phyloP scores from a whole-genome alignment of 2,797 vertebrate genomes.

The Vipera ursinii region DNA sequence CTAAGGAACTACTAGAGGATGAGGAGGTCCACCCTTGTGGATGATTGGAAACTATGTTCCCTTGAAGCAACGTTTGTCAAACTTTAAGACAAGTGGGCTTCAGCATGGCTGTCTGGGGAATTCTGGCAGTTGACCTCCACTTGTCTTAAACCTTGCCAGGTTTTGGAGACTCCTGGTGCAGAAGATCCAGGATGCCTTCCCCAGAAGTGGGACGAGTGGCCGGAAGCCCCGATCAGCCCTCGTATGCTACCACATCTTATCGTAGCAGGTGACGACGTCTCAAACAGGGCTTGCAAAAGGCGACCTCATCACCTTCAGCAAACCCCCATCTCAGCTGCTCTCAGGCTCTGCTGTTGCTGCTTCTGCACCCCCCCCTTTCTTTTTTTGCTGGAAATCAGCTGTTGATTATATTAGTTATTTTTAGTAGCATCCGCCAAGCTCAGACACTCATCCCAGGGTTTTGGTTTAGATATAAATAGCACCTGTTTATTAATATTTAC shows the following conservation, averaged over 20 bases:
- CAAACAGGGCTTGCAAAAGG: not conserved
- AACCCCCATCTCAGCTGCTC: not conserved
- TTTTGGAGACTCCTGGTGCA: not conserved
- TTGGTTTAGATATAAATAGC: conserved; percentile 56
- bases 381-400: conserved; percentile 31
- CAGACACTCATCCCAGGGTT: conserved; percentile 33
- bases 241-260: not conserved
- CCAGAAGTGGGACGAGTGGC: not conserved
- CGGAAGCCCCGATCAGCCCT: not conserved
- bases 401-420: conserved; percentile 60
- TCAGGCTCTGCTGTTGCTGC: too few species aligned
- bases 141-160: not conserved
- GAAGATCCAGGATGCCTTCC: not conserved
- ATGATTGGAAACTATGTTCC: not conserved
- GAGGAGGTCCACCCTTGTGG: not conserved
- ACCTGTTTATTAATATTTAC: conserved; percentile 41
- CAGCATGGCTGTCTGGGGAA: too few species aligned
- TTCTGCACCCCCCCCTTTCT: not conserved
- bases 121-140: not conserved
- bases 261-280: accelerated
- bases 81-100: not conserved
- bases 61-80: not conserved
- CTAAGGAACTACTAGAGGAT: not conserved
- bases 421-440: conserved; percentile 49
- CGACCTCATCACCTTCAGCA: not conserved